Base-by-base conservation (phyloP, 1,140 invertebrate species). In the Papilio machaon region DNA sequence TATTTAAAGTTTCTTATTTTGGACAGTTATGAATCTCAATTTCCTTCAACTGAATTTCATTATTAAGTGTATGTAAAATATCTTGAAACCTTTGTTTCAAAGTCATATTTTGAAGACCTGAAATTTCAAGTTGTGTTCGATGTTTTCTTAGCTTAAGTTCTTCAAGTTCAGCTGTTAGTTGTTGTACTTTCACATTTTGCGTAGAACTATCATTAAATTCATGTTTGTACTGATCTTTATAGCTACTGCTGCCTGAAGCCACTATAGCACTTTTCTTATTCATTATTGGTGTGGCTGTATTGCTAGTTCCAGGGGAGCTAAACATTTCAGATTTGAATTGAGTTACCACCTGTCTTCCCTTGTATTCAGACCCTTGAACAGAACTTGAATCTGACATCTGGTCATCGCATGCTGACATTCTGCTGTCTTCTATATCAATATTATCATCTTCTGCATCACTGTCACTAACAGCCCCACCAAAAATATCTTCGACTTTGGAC, bases 391-490 rank as follows among this genome's bases (percentile, higher is more conserved):
- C 97, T 3, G 97, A 97, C 81, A 97, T 92, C 81, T 96, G 95
- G 85, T 97, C 97, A 85, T 98, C 97, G 82, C 96, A 96, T 43
- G 95, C 96, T 1, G 97, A 97, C 49, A 97, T 95, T 70, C 96
- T 95, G 82, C 97, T 97, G 86, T 98, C 97, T 88, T 98, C 97
- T 70, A 97, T 95, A 73, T 97, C 96, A 86, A 97, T 96, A 88
- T 96, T 96, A 4, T 96, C 96, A 83, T 96, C 96, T 83, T 97
- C 97, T 83, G 97, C 96, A 81, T 97, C 97, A 67, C 97, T 98
- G 86, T 98, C 97, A 90, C 97, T 98, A 0, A 98, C 96, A 58
- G 96, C 96, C 86, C 97, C 98, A 67, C 98, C 98, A 95, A 99
- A 99, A 90, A 99, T 98, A 87, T 98, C 98, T 86, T 91, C 92